phyloP scores from a whole-genome alignment of 2,113 vertebrate species.

The Burhinus oedicnemus region DNA sequence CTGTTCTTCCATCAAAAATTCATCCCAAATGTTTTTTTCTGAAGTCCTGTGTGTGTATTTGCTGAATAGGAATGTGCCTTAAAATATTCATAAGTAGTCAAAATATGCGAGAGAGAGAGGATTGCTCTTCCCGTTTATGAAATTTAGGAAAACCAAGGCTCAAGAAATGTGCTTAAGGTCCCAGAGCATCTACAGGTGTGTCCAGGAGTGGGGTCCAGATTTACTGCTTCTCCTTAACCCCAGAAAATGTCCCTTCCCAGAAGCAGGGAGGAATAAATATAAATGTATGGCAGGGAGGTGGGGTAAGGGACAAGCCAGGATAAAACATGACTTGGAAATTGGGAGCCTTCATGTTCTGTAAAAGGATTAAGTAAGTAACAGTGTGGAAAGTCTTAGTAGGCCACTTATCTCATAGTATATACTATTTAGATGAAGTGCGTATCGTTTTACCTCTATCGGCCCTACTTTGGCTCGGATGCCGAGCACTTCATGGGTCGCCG shows the following conservation, averaged over 20 bases:
- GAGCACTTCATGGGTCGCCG: fast-evolving
- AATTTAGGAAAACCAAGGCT: neutral
- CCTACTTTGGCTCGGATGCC: neutral
- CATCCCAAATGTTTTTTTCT: neutral
- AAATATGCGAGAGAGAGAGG: fast-evolving
- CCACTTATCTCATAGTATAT: neutral
- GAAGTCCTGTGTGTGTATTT: neutral
- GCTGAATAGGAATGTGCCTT: neutral
- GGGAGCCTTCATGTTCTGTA: fast-evolving
- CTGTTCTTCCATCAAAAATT: neutral
- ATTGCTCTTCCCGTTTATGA: neutral
- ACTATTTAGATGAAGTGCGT: neutral
- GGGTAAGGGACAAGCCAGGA: neutral
- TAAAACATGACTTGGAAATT: neutral
- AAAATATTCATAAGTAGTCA: neutral
- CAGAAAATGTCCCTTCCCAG: neutral
- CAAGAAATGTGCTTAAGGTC: neutral
- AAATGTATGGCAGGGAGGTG: neutral
- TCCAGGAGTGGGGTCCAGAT: neutral
- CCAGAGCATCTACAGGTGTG: neutral
- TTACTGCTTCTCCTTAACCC: neutral
- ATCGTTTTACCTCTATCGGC: fast-evolving
- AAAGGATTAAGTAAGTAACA: neutral
- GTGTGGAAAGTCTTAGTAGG: neutral
- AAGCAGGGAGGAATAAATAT: fast-evolving